A percentile compares a stretch with the other conserved stretches of the same genome.
Evolutionary conservation across 1,140 invertebrate genomes (phyloP).

Genomic region (Galleria mellonella): DNA sequence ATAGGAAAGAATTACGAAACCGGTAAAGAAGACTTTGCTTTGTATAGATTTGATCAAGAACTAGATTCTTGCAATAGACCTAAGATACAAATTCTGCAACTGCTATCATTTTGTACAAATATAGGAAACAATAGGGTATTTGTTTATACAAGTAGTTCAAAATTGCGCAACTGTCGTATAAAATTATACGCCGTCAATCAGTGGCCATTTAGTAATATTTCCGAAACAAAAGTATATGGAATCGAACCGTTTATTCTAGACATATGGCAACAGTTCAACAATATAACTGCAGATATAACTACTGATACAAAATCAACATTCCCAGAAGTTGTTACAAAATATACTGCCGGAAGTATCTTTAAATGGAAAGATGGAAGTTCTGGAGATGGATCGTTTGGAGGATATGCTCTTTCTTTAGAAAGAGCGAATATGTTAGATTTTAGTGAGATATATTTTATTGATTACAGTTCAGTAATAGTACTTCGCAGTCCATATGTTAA

Average conservation of each 20-base stretch:
- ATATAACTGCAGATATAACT: constrained; percentile 4
- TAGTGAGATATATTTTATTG: constrained; percentile 9
- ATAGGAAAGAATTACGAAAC: constrained; percentile 2
- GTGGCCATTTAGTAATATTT: constrained; percentile 7
- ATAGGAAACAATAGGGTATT: not conserved
- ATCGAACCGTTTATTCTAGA: not conserved
- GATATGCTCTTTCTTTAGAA: constrained; percentile 1
- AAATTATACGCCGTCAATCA: constrained; percentile 5
- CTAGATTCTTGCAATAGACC: constrained; percentile 8
- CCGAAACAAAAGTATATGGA: not conserved
- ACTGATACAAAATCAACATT: not conserved
- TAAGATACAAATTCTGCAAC: constrained; percentile 1
- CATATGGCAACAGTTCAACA: not conserved
- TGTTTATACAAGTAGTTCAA: not conserved
- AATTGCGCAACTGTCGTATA: not conserved
- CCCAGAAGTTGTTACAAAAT: not conserved
- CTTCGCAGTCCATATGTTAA: constrained; percentile 1
- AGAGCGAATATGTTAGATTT: constrained; percentile 7
- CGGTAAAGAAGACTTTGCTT: constrained; percentile 2
- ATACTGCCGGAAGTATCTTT: not conserved
- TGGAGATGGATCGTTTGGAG: constrained; percentile 10
- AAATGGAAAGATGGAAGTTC: not conserved
- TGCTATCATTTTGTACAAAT: constrained; percentile 1
- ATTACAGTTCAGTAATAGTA: constrained; percentile 8
- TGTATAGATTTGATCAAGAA: constrained; percentile 5